These are phyloP conservation scores for Ptychochromis oligacanthus DNA, from an alignment of 2,113 vertebrate genomes.

Conservation along the genomic window DNA sequence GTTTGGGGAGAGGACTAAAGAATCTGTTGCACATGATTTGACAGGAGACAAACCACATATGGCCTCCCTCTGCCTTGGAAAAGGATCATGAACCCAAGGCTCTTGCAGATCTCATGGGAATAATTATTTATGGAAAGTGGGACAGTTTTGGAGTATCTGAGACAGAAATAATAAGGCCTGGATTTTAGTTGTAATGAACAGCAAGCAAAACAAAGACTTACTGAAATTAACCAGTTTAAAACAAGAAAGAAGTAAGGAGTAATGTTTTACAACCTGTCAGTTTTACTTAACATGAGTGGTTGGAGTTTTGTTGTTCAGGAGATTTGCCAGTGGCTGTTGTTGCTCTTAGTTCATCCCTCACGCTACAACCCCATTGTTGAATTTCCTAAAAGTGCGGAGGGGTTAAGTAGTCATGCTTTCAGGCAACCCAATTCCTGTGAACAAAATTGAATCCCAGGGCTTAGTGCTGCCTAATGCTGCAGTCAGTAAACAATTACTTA, in stretches of 20 bases:
- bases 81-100: slow-evolving; percentile 25
- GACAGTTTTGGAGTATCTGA: slow-evolving; percentile 51
- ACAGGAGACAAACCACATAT: slow-evolving; percentile 65
- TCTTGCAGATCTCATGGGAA: slow-evolving; percentile 46
- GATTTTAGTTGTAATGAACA: not conserved
- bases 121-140: slow-evolving; percentile 70
- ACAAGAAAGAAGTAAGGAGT: slow-evolving; percentile 12
- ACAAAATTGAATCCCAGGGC: slow-evolving; percentile 22
- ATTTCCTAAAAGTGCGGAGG: slow-evolving; percentile 16
- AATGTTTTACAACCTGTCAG: not conserved
- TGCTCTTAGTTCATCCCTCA: slow-evolving; percentile 32
- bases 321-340: slow-evolving; percentile 1
- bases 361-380: slow-evolving; percentile 24
- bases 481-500: slow-evolving; percentile 1
- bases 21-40: slow-evolving; percentile 62
- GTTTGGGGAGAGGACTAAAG: slow-evolving; percentile 29
- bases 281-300: not conserved
- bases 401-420: slow-evolving; percentile 41
- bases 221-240: slow-evolving; percentile 21
- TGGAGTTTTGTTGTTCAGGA: not conserved
- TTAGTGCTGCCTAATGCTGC: slow-evolving; percentile 23
- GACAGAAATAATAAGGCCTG: slow-evolving; percentile 9
- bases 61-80: slow-evolving; percentile 62
- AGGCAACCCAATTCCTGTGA: slow-evolving; percentile 34
- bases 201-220: not conserved